Evolutionary conservation across 2,888 invertebrate species (phyloP).

Genomic region (Selenia dentaria): DNA sequence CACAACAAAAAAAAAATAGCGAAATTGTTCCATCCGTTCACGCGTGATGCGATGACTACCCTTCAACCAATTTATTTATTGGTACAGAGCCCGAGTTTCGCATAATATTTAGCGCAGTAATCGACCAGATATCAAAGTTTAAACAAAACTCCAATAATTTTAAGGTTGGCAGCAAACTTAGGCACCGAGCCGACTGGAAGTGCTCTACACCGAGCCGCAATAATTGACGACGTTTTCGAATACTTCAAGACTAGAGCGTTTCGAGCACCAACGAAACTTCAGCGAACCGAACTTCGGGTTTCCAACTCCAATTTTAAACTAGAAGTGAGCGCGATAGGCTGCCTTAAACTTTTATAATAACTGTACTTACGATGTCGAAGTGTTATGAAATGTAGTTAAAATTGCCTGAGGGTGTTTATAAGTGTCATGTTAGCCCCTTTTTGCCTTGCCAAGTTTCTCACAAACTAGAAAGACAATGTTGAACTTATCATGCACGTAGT

Average conservation of each 20-base stretch:
- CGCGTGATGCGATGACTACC: too few species aligned
- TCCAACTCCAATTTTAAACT: constrained; percentile 74
- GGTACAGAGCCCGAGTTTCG: too few species aligned
- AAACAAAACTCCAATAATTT: background rate
- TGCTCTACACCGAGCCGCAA: constrained; percentile 41
- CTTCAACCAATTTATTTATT: too few species aligned
- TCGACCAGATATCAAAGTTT: background rate
- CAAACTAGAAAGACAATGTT: background rate
- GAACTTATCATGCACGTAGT: background rate
- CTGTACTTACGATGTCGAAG: constrained; percentile 41
- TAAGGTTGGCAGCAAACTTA: constrained; percentile 11
- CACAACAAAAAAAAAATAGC: too few species aligned
- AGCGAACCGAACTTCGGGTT: constrained; percentile 54
- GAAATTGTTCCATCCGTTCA: too few species aligned
- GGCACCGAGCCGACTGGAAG: constrained; percentile 4
- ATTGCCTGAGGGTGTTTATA: constrained; percentile 9
- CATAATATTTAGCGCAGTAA: too few species aligned
- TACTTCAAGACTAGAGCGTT: constrained; percentile 51
- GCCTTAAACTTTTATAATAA: constrained; percentile 62
- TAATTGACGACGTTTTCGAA: constrained; percentile 78
- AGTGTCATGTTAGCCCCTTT: constrained; percentile 4
- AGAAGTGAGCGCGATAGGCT: constrained; percentile 55
- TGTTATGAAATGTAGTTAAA: constrained; percentile 35
- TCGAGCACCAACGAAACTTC: constrained; percentile 39
- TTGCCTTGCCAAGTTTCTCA: constrained; percentile 4